Evolutionary conservation across 2,888 invertebrate genomes (phyloP), one percentile per base, ranked within the genome.

Genomic region (Cremastobaeus sp.): DNA sequence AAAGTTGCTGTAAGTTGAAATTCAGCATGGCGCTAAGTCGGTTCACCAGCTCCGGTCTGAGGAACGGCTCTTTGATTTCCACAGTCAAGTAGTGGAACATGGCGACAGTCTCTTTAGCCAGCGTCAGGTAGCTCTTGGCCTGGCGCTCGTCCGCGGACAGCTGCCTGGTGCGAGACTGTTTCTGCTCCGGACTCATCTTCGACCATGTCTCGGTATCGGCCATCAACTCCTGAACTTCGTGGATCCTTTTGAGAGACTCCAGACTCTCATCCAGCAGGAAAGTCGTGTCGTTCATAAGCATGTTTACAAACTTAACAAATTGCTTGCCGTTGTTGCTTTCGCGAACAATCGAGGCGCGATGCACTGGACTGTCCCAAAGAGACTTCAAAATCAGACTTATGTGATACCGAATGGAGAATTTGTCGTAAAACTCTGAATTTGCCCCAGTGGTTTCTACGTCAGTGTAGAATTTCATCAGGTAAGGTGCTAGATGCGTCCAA

Each of bases 251-350:
- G 77, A 99, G 90, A 82, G 96, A 95, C 89, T 97, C 95, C 52
- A 97, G 88, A 85, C 97, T 97, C 88, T 99, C 99, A 86, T 99
- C 99, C 77, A 98, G 90, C 68, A 98, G 90, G 89, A 97, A 98
- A 54, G 98, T 98, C 15, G 97, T 98, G 88, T 98, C 98, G 85
- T 98, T 98, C 96, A 98, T 98, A 78, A 98, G 89, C 97, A 98
- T 96, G 88, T 98, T 98, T 78, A 98, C 93, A 86, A 98, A 98
- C 82, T 97, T 96, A 4, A 98, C 97, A 88, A 98, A 98, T 88
- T 97, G 96, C 76, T 94, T 95, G 17, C 96, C 96, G 68, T 92
- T 93, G 71, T 94, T 93, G 11, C 98, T 98, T 88, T 98, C 97
- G 78, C 94, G 94, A 73, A 98, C 93, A 80, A 99, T 93, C 14